Evolutionary conservation across 2,797 vertebrate genomes (phyloP).

Genomic region (Pristis pectinata): DNA sequence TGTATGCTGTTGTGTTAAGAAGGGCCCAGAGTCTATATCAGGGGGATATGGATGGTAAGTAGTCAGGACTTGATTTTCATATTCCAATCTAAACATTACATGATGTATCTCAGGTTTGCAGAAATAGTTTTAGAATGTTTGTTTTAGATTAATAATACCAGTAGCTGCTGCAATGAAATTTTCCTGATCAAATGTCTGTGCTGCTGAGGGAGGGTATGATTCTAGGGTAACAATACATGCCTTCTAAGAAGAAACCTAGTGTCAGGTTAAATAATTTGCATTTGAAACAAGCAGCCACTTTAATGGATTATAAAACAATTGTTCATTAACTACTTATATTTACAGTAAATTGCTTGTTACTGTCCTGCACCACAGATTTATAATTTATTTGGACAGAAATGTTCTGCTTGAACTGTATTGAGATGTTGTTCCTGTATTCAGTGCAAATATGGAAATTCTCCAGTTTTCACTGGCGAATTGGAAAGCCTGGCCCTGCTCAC

Average conservation of each 20-base stretch:
- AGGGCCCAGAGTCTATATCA: conserved; percentile 62
- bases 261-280: no score
- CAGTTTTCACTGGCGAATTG: neutral
- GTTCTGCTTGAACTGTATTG: no score
- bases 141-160: neutral
- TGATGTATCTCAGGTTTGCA: neutral
- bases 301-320: no score
- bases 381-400: no score
- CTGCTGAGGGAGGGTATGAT: neutral
- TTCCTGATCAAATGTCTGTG: neutral
- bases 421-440: no score
- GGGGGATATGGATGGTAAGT: conserved; percentile 60
- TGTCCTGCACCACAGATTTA: no score
- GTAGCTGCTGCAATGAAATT: neutral
- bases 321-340: no score
- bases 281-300: no score
- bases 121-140: neutral
- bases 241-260: no score
- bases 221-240: no score
- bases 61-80: conserved; percentile 34
- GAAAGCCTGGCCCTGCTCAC: neutral
- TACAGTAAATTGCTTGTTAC: no score
- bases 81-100: neutral
- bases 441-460: neutral
- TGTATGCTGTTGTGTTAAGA: conserved; percentile 79